Conservation (phyloP, 2,113 vertebrate genomes). For the Bungarus multicinctus region DNA sequence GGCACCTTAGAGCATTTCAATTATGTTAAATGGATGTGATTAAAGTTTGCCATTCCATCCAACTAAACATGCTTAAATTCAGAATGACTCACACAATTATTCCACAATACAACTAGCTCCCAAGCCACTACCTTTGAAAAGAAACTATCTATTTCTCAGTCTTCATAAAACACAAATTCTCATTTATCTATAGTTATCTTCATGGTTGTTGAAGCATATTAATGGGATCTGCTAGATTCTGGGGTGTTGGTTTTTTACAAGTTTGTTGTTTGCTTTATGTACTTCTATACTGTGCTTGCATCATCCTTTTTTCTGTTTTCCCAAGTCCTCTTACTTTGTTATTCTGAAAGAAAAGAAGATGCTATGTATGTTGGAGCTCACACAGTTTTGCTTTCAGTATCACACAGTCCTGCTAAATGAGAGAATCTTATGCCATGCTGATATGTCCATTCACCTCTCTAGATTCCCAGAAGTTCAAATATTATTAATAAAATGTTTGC, state of each 20-base stretch:
- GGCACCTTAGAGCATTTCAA: neutral
- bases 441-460: conserved; percentile 20
- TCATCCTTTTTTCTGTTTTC: neutral
- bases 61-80: neutral
- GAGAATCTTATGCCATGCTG: conserved; percentile 28
- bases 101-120: neutral
- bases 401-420: conserved; percentile 44
- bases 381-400: conserved; percentile 33
- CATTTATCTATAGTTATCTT: neutral
- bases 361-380: conserved; percentile 46
- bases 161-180: neutral
- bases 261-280: conserved; percentile 15
- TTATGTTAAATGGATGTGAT: neutral
- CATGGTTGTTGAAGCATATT: conserved; percentile 8
- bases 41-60: neutral
- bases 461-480: conserved; percentile 33
- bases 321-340: conserved; percentile 51
- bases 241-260: neutral
- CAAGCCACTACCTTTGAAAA: neutral
- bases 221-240: neutral
- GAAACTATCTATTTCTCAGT: neutral
- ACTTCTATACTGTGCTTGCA: conserved; percentile 13
- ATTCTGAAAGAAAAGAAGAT: conserved; percentile 40
- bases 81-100: neutral
- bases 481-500: neutral